Conservation (phyloP, 2,113 vertebrate species). For the Caracal caracal region DNA sequence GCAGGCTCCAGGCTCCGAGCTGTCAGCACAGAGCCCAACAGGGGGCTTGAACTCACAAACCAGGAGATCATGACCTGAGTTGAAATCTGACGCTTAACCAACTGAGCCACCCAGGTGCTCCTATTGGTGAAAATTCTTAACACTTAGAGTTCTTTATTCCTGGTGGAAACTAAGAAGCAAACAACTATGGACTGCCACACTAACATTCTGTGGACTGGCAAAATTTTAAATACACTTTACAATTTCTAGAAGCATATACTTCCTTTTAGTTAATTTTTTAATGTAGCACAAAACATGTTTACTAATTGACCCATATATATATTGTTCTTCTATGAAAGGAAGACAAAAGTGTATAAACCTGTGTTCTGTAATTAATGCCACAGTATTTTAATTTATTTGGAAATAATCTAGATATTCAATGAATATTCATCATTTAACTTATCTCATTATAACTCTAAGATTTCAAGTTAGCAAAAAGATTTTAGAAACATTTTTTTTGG, state of each 20-base stretch:
- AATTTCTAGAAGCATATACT: neutral
- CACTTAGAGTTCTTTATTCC: neutral
- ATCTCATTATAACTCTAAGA: neutral
- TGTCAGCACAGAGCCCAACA: no score
- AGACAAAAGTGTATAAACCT: neutral
- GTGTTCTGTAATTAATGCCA: neutral
- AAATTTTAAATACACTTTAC: neutral
- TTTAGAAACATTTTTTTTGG: neutral
- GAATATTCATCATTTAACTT: neutral
- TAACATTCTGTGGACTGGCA: neutral
- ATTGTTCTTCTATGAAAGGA: neutral
- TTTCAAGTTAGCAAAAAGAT: neutral
- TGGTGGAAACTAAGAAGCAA: neutral
- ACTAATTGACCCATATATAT: neutral
- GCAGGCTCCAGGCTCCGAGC: no score
- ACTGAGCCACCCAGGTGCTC: no score
- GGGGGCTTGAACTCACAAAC: no score
- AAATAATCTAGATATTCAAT: neutral
- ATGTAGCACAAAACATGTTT: neutral
- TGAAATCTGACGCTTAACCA: no score
- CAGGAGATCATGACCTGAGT: no score
- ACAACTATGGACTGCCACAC: neutral
- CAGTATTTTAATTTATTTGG: neutral
- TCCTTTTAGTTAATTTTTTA: neutral
- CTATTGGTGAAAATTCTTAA: neutral